These are phyloP conservation scores for Axea sp. DNA, from an alignment of 2,888 invertebrate genomes.

Conservation along the genomic window DNA sequence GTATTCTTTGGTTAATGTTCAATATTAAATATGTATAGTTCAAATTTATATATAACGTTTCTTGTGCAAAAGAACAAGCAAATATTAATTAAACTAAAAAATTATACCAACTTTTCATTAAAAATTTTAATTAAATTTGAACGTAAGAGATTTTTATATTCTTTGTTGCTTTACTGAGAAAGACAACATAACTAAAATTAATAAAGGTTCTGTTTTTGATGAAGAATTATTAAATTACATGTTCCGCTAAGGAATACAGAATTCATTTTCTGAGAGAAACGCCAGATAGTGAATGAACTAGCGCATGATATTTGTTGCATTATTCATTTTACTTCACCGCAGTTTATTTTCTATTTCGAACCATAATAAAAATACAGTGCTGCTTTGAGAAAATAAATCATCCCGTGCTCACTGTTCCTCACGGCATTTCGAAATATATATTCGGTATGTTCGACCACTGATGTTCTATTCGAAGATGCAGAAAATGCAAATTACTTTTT, in stretches of 20 bases:
- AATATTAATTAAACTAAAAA: no score
- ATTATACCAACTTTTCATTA: no score
- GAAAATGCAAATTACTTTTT: constrained; percentile 46
- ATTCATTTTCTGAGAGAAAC: constrained; percentile 55
- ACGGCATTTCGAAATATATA: constrained; percentile 52
- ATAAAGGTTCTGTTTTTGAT: constrained; percentile 54
- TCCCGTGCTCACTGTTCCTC: constrained; percentile 40
- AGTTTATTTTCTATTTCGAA: constrained; percentile 59
- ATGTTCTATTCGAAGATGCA: constrained; percentile 43
- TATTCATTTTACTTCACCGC: constrained; percentile 59
- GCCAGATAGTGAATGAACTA: constrained; percentile 56
- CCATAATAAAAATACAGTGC: constrained; percentile 60
- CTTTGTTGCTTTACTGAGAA: constrained; percentile 23
- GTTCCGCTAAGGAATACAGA: constrained; percentile 51
- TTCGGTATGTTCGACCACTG: constrained; percentile 49
- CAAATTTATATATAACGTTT: no score
- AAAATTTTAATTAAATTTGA: constrained; percentile 46
- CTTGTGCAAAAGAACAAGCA: no score
- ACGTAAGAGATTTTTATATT: constrained; percentile 21
- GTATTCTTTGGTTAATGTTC: no score
- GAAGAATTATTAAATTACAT: constrained; percentile 60
- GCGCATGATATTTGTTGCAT: constrained; percentile 62
- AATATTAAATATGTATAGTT: no score
- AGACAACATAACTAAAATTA: constrained; percentile 53
- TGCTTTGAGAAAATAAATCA: constrained; percentile 59